Evolutionary conservation across 2,888 invertebrate genomes (phyloP), one percentile per base, ranked within the genome.

Genomic region (Rhimphoctona megacephalus): DNA sequence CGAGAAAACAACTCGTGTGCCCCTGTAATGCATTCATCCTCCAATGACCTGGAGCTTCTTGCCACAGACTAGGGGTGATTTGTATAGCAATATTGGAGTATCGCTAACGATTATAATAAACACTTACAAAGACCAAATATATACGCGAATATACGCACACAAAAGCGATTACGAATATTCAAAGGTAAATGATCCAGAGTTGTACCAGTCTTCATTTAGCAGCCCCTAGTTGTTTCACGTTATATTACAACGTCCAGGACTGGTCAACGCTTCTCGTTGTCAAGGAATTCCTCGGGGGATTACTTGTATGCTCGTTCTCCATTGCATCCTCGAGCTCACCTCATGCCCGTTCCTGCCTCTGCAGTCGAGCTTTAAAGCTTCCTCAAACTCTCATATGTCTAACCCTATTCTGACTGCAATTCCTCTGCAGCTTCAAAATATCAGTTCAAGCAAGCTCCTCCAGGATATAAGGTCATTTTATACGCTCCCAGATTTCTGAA

Each of bases 51-150:
- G 54, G 61, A 83, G 73, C 49, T 77, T 80, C 83, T 85, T 84
- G 85, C 69, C 85, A 36, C 85, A 80, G 83, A 85, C 86, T 85
- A 61, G 85, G 17, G 77, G 70, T 87, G n/a, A 43, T 64, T 46
- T 64, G 67, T 43, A 49, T 36, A 36, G 79, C 85, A 85, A 86
- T 87, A 89, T 88, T 86, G 85, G 86, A 88, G 83, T 91, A 90
- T 90, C 90, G 91, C 91, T 91, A 91, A 90, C 89, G 90, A 90
- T 92, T 90, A 91, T 89, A 90, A 90, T 88, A 85, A 89, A 87
- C 88, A 87, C 86, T 86, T 79, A 80, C 84, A 49, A 36, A 19
- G 19, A 66, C 81, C 83, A 85, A 69, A 36, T 54, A 67, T 66
- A 54, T 19, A 36, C 25, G n/a, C n/a, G n/a, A n/a, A n/a, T n/a